Evolutionary conservation across 2,888 invertebrate species (phyloP), one percentile per base, ranked within the genome.

Genomic region (Onthophagus sagittarius): DNA sequence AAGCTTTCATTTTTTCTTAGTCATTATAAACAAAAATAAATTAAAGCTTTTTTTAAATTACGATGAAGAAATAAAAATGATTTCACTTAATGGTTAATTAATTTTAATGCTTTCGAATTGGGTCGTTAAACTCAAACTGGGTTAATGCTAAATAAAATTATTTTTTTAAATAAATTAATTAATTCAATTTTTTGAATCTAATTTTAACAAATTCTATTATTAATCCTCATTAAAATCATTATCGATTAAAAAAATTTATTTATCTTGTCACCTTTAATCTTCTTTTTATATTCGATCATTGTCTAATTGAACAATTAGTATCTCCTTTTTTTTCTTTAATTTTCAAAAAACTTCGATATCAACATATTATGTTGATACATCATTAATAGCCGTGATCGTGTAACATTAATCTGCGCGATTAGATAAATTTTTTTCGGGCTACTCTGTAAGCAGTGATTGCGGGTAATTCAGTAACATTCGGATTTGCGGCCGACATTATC

Each of bases 371-470:
- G 71, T 71, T 70, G 71, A 74, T 74, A 63, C 70, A 72, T 70
- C 64, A 71, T 75, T 75, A 71, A 33, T 33, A 23, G 69, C 5
- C 73, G 23, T 23, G 73, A 63, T 75, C 73, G 69, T 72, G 73
- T 73, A 75, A 71, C 71, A 74, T 62, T 74, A 73, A 75, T 75
- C 75, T 71, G 62, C 32, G 23, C 71, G 75, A 75, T 75, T 75
- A 75, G 75, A 75, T 75, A 73, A 75, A 67, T 73, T 72, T 71
- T 23, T 23, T 23, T 23, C 23, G 69, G 72, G 23, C 32, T 65
- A 74, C 70, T 67, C 14, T 64, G n/a, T 9, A 15, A 23, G 39
- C 39, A 53, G 39, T 53, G 39, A 53, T 53, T 71, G 69, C 63
- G 53, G 33, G 15, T 64, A 71, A 64, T 70, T 70, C 70, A 72